phyloP scores from a whole-genome alignment of 1,140 invertebrate genomes.

The Drosophila watanabei region DNA sequence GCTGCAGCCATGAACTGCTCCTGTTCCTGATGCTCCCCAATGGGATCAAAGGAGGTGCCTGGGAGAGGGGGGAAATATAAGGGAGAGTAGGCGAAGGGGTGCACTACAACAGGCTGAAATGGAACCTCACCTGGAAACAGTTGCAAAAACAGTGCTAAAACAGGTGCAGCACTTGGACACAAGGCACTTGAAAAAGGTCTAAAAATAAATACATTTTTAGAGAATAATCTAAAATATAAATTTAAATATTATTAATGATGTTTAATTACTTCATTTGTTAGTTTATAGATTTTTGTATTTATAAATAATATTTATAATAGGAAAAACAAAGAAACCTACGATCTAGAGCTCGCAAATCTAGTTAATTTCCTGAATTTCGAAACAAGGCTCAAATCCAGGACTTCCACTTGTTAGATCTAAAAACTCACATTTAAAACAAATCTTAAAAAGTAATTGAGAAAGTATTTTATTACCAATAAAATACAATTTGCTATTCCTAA shows the following conservation, averaged over 20 bases:
- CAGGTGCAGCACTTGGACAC: neutral
- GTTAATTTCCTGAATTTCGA: too few species aligned
- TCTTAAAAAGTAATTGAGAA: neutral
- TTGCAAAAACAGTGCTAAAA: neutral
- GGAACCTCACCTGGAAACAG: conserved; percentile 28
- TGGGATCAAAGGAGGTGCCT: neutral
- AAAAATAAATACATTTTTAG: neutral
- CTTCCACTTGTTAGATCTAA: neutral
- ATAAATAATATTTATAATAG: too few species aligned
- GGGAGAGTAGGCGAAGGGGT: neutral
- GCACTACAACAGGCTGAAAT: conserved; percentile 34
- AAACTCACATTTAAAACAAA: neutral
- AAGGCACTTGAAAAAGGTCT: neutral
- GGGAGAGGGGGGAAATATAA: neutral
- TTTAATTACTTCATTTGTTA: too few species aligned
- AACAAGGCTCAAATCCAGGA: too few species aligned
- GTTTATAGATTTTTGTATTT: too few species aligned
- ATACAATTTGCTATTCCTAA: neutral
- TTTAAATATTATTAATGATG: too few species aligned
- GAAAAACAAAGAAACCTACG: too few species aligned
- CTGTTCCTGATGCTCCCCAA: conserved; percentile 18
- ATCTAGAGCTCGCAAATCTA: too few species aligned
- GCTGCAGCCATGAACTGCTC: conserved; percentile 44
- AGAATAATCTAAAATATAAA: too few species aligned
- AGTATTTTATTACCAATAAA: neutral